Evolutionary conservation across 2,113 vertebrate genomes (phyloP).

Genomic region (Macaca fascicularis): DNA sequence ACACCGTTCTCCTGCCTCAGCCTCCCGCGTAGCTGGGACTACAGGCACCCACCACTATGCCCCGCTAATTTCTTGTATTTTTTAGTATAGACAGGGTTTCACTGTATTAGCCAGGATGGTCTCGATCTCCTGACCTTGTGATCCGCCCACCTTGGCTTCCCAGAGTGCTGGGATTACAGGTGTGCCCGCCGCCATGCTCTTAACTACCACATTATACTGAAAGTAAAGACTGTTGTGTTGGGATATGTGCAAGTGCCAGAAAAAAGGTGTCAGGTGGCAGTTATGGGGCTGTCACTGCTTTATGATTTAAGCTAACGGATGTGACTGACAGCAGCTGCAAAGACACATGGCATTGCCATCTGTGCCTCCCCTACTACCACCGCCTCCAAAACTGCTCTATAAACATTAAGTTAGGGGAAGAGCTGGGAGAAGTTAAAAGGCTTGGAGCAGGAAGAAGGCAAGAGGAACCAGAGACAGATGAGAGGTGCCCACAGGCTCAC

Average conservation of each 20-base stretch:
- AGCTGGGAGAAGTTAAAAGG: neutral
- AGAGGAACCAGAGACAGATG: neutral
- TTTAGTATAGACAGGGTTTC: too few relatives aligned
- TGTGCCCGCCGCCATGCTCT: neutral
- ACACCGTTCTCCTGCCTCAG: too few relatives aligned
- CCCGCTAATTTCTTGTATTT: too few relatives aligned
- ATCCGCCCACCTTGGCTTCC: too few relatives aligned
- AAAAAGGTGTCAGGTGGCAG: neutral
- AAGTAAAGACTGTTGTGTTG: neutral
- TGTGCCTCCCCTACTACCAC: neutral
- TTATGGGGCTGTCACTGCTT: neutral
- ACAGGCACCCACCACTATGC: too few relatives aligned
- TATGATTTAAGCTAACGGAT: neutral
- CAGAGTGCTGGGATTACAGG: too few relatives aligned
- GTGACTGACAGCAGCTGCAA: conserved; percentile 28
- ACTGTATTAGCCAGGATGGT: too few relatives aligned
- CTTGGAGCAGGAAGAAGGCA: neutral
- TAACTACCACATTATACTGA: neutral
- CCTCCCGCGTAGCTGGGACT: too few relatives aligned
- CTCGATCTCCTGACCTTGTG: too few relatives aligned
- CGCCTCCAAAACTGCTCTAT: neutral
- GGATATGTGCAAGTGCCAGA: neutral
- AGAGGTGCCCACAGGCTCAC: neutral
- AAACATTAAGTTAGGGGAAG: neutral
- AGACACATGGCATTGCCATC: neutral